Base-by-base conservation (phyloP, 2,797 vertebrate genomes). In the Premnoplex brunnescens region DNA sequence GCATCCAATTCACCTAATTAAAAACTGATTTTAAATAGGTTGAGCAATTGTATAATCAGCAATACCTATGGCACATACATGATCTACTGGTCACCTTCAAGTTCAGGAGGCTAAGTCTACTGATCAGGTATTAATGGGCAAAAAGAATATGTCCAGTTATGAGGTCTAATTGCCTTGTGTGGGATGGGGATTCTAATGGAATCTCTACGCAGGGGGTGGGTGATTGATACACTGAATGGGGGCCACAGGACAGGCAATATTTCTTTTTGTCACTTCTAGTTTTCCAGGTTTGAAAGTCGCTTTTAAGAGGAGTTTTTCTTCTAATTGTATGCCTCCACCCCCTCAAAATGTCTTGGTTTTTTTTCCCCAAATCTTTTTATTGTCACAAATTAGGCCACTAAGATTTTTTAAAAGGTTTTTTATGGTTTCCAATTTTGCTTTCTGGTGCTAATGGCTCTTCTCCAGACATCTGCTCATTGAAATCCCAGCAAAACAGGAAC, bases 401-500 rank as follows among this genome's bases (percentile, higher is more conserved):
- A 49, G 20, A 22, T 69, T 83, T 36, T 71, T 51, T 19, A 22
- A 6, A 22, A 8, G 14, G 4, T 0, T 37, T 56, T 64, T 36
- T 44, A 11, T 62, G 12, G 26, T 51, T 91, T 92, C 32, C 3
- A 7, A 0, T 83, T 91, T 92, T 90, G 36, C 23, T 84, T 86
- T 86, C 58, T 62, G n/a, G 6, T 88, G 66, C 28, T 81, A 59
- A 48, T 20, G 39, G 55, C 26, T 81, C 26, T 81, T 62, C 27
- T 56, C 28, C 58, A 85, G 74, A 27, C 69, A 75, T 55, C 62
- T 91, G 66, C 39, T 91, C 34, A 51, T 7, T 66, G 77, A 91
- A 78, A 84, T 91, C 76, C 46, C 44, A 81, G 54, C 37, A 55
- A 83, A 87, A 34, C 73, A 88, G 76, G 72, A 85, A 54, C 46